These are phyloP conservation scores for Noctua janthe DNA, from an alignment of 2,888 invertebrate genomes.

Conservation along the genomic window DNA sequence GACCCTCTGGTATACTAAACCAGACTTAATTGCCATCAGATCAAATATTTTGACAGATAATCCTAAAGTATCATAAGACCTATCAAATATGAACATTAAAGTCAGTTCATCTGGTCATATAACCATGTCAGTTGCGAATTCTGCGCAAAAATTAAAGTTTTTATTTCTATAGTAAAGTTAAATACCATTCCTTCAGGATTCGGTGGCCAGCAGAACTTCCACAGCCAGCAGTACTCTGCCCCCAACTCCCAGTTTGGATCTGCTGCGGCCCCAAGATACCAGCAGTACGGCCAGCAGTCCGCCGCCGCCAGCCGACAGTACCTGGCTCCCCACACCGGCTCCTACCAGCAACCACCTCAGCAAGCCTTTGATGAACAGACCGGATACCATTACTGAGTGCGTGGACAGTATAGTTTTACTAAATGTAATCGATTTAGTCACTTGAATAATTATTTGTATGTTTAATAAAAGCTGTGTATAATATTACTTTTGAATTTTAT, in stretches of 20 bases:
- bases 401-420: conserved; percentile 6
- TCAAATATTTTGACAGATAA: not conserved
- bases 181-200: conserved; percentile 57
- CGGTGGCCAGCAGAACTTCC: conserved; percentile 57
- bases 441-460: conserved; percentile 44
- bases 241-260: conserved; percentile 70
- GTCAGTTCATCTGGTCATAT: not conserved
- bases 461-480: conserved; percentile 67
- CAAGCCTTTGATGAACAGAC: conserved; percentile 85
- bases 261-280: conserved; percentile 49
- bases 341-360: conserved; percentile 78
- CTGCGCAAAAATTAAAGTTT: not conserved
- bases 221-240: conserved; percentile 56
- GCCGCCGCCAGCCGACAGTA: conserved; percentile 82
- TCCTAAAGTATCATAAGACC: not conserved
- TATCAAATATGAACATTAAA: not conserved
- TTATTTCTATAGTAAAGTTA: not conserved
- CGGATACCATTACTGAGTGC: conserved; percentile 82
- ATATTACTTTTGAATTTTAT: conserved; percentile 36
- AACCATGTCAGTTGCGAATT: not conserved
- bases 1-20: conserved; percentile 67
- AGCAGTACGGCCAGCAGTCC: conserved; percentile 65
- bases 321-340: conserved; percentile 76
- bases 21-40: not conserved
- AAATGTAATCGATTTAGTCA: conserved; percentile 58